Conservation (phyloP, 2,888 invertebrate species). For the Eugnorisma glareosa region DNA sequence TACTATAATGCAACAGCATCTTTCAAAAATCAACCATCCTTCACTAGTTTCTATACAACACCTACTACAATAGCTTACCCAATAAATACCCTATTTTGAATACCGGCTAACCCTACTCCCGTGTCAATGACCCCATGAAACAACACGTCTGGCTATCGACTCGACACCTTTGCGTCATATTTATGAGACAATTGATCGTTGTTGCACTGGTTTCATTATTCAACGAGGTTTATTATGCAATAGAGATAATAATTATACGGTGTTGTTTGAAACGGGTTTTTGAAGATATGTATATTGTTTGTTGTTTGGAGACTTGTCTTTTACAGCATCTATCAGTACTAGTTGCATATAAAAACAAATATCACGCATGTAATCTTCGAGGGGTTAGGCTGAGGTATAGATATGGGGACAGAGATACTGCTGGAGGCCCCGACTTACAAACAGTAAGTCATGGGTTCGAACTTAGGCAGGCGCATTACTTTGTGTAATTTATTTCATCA, state of each 20-base stretch:
- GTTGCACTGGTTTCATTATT: constrained; percentile 58
- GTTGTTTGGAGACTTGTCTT: neutral
- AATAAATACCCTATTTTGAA: constrained; percentile 26
- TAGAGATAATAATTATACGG: constrained; percentile 28
- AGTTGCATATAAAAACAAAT: neutral
- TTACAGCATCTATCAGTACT: neutral
- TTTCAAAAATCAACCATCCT: neutral
- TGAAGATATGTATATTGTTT: constrained; percentile 17
- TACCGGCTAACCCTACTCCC: constrained; percentile 23
- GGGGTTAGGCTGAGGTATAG: neutral
- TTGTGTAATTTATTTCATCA: too few relatives aligned
- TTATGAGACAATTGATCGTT: constrained; percentile 59
- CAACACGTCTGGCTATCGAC: constrained; percentile 37
- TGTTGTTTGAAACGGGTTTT: constrained; percentile 22
- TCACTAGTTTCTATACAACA: neutral
- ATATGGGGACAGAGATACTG: too few relatives aligned
- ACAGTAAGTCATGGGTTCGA: too few relatives aligned
- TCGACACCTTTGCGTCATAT: constrained; percentile 55
- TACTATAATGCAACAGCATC: neutral
- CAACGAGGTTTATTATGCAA: constrained; percentile 45
- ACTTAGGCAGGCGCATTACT: too few relatives aligned
- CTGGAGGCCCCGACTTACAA: too few relatives aligned
- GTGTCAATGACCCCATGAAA: constrained; percentile 50
- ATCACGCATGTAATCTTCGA: neutral
- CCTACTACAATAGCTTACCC: constrained; percentile 17